Percentiles rank a stretch among this genome's conserved stretches.
These are phyloP conservation scores for Tylochromis polylepis DNA, from an alignment of 2,113 vertebrate species.

Conservation along the genomic window DNA sequence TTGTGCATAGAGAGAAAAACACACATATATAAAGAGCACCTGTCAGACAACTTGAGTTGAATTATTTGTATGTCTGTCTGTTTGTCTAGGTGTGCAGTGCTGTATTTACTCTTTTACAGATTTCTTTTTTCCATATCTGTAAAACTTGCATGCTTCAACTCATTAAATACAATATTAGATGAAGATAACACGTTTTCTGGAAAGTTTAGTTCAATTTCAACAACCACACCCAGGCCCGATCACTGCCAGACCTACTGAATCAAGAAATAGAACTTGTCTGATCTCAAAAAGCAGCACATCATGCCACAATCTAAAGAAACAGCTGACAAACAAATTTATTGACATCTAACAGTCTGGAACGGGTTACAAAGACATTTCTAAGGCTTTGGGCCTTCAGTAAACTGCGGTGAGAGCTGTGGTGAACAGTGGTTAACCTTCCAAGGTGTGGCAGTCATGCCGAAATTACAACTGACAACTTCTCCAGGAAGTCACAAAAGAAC, in stretches of 20 bases:
- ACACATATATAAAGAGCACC: not conserved
- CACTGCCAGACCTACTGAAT: not conserved
- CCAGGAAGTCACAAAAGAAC: not conserved
- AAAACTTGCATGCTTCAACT: not conserved
- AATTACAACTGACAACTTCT: not conserved
- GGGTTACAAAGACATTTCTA: not conserved
- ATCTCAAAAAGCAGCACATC: not conserved
- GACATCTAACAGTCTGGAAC: not conserved
- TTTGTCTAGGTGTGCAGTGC: not conserved
- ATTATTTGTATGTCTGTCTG: not conserved
- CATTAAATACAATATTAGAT: not conserved
- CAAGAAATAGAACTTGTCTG: not conserved
- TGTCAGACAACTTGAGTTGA: conserved; percentile 3
- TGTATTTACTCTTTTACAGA: not conserved
- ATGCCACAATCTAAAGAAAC: not conserved
- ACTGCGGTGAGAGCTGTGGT: not conserved
- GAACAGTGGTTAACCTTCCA: not conserved
- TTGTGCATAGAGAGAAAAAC: not conserved
- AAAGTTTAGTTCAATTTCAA: not conserved
- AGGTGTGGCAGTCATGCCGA: not conserved
- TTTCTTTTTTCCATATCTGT: not conserved
- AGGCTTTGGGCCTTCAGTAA: not conserved
- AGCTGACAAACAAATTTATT: not conserved
- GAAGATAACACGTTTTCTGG: not conserved
- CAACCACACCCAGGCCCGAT: not conserved